Evolutionary conservation across 2,888 invertebrate genomes (phyloP).

Genomic region (Pterostichus niger): DNA sequence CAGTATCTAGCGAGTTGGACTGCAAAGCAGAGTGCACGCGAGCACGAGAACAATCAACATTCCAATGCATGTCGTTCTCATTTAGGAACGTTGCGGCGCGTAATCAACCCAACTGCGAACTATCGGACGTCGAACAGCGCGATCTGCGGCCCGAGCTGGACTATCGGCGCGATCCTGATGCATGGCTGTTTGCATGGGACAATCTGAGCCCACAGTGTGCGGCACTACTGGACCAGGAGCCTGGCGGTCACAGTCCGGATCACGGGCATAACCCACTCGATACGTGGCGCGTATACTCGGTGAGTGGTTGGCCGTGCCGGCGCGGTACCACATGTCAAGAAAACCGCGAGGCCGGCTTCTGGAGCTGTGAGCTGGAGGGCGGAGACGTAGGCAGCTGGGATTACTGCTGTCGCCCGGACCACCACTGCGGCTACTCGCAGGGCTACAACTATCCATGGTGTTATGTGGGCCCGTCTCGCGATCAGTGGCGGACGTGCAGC

Average conservation of each 20-base stretch:
- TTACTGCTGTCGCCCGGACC: slow-evolving; percentile 90
- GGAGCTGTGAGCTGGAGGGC: slow-evolving; percentile 90
- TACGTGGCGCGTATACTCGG: slow-evolving; percentile 87
- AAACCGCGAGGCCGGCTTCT: slow-evolving; percentile 88
- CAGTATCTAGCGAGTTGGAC: slow-evolving; percentile 82
- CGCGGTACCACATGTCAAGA: slow-evolving; percentile 84
- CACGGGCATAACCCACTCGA: slow-evolving; percentile 71
- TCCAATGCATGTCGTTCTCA: slow-evolving; percentile 88
- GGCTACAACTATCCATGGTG: slow-evolving; percentile 93
- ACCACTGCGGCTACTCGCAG: slow-evolving; percentile 90
- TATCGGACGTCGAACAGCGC: slow-evolving; percentile 88
- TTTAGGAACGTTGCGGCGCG: slow-evolving; percentile 79
- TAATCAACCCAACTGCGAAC: slow-evolving; percentile 83
- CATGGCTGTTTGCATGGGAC: slow-evolving; percentile 89
- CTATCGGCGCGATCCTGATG: slow-evolving; percentile 84
- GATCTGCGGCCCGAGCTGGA: slow-evolving; percentile 87
- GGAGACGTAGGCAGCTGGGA: slow-evolving; percentile 87
- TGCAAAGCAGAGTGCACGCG: slow-evolving; percentile 86
- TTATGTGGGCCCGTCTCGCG: slow-evolving; percentile 87
- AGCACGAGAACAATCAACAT: slow-evolving; percentile 79
- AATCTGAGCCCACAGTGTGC: slow-evolving; percentile 86
- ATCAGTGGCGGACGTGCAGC: slow-evolving; percentile 93
- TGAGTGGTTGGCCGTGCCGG: slow-evolving; percentile 89
- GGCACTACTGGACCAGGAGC: slow-evolving; percentile 67
- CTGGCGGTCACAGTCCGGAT: slow-evolving; percentile 71